Conservation (phyloP, 2,113 vertebrate species). For the Mustelus asterias region DNA sequence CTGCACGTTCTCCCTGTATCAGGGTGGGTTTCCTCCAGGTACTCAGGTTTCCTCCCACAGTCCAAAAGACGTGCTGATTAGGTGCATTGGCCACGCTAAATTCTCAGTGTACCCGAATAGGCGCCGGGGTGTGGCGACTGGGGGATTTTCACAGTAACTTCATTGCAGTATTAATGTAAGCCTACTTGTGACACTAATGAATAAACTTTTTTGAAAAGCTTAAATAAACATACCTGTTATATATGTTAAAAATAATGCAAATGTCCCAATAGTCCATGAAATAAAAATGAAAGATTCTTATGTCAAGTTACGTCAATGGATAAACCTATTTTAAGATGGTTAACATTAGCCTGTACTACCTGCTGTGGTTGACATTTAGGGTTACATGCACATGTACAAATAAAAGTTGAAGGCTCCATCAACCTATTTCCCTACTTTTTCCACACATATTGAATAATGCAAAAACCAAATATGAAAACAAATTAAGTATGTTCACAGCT, state of each 20-base stretch:
- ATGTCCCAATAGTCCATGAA: neutral
- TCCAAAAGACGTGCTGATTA: too few species aligned
- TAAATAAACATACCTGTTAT: neutral
- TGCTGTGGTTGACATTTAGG: neutral
- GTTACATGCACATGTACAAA: neutral
- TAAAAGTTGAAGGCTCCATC: neutral
- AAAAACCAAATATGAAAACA: neutral
- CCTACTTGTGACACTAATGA: neutral
- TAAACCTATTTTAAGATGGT: neutral
- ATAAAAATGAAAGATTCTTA: neutral
- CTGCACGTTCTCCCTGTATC: too few species aligned
- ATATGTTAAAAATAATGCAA: neutral
- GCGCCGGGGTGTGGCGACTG: too few species aligned
- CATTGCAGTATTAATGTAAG: too few species aligned
- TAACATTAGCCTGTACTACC: neutral
- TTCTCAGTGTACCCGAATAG: too few species aligned
- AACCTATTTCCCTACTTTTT: neutral
- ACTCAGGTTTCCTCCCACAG: too few species aligned
- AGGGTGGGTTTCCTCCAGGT: too few species aligned
- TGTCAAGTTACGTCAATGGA: neutral
- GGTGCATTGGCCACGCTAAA: too few species aligned
- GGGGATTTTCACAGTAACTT: too few species aligned
- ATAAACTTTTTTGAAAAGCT: neutral
- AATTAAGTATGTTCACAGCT: neutral
- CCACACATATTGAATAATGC: neutral